Base-by-base conservation (phyloP, 2,113 vertebrate species). In the Caloenas nicobarica region DNA sequence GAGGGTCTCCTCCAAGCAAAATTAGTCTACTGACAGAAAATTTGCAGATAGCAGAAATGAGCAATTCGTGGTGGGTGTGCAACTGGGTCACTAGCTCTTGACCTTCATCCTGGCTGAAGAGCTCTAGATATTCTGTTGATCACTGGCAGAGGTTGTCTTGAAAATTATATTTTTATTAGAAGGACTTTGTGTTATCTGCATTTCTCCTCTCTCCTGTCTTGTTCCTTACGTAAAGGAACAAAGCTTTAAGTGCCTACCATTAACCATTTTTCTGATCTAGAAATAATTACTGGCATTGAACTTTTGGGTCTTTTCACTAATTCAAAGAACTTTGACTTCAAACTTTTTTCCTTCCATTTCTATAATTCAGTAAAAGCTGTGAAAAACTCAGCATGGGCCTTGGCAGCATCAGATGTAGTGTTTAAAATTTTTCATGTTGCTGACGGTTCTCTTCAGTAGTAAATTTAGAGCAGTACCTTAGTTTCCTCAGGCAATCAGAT, bases 41-140 rank as follows among this genome's bases (percentile, higher is more conserved):
- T 7, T 72, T 48, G 69, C 9, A 42, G 61, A 9, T 42, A 76
- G 33, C 7, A 79, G 50, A n/a, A 89, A n/a, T 83, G 42, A 90
- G 38, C n/a, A 28, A 2, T 56, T 60, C 28, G 12, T 89, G 34
- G 11, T 10, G 2, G n/a, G 11, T 0, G 0, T 81, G 19, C n/a
- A 29, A 8, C 26, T 44, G 36, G 17, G 11, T 73, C 57, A 5
- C 38, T 77, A 81, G 23, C 65, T 77, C 13, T 80, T 61, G 16
- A 23, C 4, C 23, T 33, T 80, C 8, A 26, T 56, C 11, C 24
- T 42, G 13, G 16, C 25, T 60, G 44, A 81, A 61, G 17, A 72
- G 29, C 33, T 77, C 23, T 62, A 33, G 38, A 38, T 38, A 38
- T 38, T 38, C 38, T 38, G 38, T 38, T 38, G 38, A 38, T 38